Conservation (phyloP, 1,140 invertebrate species). For the Drosophila ironensis region DNA sequence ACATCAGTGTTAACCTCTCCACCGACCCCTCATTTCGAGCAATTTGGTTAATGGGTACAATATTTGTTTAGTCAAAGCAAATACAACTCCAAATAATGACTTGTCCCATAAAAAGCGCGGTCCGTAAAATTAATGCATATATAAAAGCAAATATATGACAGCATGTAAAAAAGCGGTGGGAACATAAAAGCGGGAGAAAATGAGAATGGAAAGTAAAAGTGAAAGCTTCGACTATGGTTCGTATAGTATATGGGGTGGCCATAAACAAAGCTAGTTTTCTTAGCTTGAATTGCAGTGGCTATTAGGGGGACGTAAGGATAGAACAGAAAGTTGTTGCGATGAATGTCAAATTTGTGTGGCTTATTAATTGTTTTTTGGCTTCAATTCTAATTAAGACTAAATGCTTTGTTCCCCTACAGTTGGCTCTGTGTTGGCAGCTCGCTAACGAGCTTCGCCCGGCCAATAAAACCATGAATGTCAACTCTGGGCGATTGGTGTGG, state of each 20-base stretch:
- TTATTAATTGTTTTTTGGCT: slow-evolving; percentile 68
- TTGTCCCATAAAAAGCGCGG: slow-evolving; percentile 61
- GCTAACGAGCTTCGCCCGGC: slow-evolving; percentile 25
- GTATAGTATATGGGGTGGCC: slow-evolving; percentile 5
- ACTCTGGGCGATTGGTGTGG: slow-evolving; percentile 1
- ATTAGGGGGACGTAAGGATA: slow-evolving; percentile 18
- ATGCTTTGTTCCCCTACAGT: slow-evolving; percentile 41
- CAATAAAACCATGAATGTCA: slow-evolving; percentile 33
- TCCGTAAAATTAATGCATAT: slow-evolving; percentile 79
- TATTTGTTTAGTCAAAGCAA: slow-evolving; percentile 79
- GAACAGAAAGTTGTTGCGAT: slow-evolving; percentile 47
- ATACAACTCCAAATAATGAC: slow-evolving; percentile 66
- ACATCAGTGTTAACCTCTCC: slow-evolving; percentile 3
- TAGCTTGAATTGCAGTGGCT: slow-evolving; percentile 16
- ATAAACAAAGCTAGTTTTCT: slow-evolving; percentile 42
- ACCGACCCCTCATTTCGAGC: slow-evolving; percentile 43
- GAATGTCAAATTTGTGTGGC: slow-evolving; percentile 74
- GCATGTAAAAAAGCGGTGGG: slow-evolving; percentile 54
- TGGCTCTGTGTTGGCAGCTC: neutral
- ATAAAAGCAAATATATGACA: slow-evolving; percentile 78
- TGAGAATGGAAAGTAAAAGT: neutral
- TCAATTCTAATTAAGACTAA: slow-evolving; percentile 70
- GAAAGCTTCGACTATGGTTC: slow-evolving; percentile 16
- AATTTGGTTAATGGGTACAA: slow-evolving; percentile 78
- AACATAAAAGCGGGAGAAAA: neutral